Conservation (phyloP, 2,888 invertebrate species). For the Linhomoeus sp. region DNA sequence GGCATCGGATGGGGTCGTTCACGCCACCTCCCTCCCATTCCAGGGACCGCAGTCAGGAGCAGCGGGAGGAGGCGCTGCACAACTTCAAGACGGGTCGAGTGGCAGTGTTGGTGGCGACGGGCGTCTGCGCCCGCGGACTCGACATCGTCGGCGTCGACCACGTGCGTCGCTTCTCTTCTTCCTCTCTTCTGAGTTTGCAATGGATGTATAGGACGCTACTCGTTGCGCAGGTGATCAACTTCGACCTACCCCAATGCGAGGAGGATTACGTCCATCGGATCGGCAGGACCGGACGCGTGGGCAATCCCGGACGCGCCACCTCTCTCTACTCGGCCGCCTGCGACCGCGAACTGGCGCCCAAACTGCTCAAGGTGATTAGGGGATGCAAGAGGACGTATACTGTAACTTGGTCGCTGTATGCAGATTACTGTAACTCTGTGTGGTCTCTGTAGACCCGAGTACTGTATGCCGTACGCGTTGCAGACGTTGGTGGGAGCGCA, state of each 20-base stretch:
- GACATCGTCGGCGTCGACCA: conserved; percentile 30
- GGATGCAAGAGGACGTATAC: too few relatives aligned
- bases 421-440: too few relatives aligned
- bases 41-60: conserved; percentile 44
- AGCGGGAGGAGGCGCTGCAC: conserved; percentile 47
- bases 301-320: conserved; percentile 32
- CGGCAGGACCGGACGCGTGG: conserved; percentile 36
- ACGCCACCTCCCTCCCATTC: not conserved
- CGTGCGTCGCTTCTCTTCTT: conserved; percentile 3
- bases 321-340: conserved; percentile 41
- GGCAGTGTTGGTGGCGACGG: conserved; percentile 57
- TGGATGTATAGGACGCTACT: not conserved
- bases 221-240: conserved; percentile 29
- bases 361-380: too few relatives aligned
- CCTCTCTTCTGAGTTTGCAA: not conserved
- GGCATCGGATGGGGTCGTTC: not conserved
- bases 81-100: conserved; percentile 54
- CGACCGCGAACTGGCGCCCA: conserved; percentile 42
- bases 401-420: too few relatives aligned
- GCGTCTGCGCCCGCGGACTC: conserved; percentile 67
- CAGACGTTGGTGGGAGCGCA: conserved; percentile 52
- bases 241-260: conserved; percentile 32
- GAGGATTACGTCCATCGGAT: conserved; percentile 30
- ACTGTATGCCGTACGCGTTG: too few relatives aligned
- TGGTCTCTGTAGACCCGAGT: too few relatives aligned